A percentile compares a stretch with the other conserved stretches of the same genome.
These are phyloP conservation scores for Arge pagana DNA, from an alignment of 2,888 invertebrate genomes.

Conservation along the genomic window DNA sequence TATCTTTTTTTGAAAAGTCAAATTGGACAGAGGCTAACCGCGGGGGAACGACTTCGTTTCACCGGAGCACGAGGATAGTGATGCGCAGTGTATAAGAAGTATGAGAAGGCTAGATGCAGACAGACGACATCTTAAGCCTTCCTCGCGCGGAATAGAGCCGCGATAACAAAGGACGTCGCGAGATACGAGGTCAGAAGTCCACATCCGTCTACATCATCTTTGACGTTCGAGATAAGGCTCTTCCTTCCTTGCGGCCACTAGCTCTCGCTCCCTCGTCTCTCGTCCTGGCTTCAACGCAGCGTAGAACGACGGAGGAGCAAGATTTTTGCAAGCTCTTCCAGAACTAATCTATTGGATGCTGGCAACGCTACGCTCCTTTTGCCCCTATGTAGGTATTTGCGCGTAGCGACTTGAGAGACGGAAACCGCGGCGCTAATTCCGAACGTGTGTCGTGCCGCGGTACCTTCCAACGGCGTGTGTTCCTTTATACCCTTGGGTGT, in stretches of 20 bases:
- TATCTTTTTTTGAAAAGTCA: too few relatives aligned
- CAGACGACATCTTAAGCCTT: neutral
- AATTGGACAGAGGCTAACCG: neutral
- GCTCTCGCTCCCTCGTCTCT: neutral
- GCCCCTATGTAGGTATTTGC: too few relatives aligned
- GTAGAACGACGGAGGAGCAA: too few relatives aligned
- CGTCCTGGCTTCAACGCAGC: neutral
- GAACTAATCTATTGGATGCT: too few relatives aligned
- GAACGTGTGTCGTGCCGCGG: too few relatives aligned
- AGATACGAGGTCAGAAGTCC: conserved; percentile 10
- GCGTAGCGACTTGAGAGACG: too few relatives aligned
- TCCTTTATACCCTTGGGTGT: too few relatives aligned
- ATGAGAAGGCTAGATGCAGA: neutral
- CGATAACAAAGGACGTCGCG: conserved; percentile 11
- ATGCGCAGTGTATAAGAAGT: neutral
- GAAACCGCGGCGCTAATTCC: too few relatives aligned
- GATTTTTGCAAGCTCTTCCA: too few relatives aligned
- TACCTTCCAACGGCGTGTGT: too few relatives aligned
- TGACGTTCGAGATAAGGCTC: conserved; percentile 17
- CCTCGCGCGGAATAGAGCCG: conserved; percentile 1
- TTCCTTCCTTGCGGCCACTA: too few relatives aligned
- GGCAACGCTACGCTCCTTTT: too few relatives aligned
- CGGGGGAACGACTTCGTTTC: neutral
- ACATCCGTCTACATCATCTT: conserved; percentile 18
- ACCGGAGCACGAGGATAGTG: neutral